Evolutionary conservation across 2,797 vertebrate genomes (phyloP).

Genomic region (Anguilla megastoma): DNA sequence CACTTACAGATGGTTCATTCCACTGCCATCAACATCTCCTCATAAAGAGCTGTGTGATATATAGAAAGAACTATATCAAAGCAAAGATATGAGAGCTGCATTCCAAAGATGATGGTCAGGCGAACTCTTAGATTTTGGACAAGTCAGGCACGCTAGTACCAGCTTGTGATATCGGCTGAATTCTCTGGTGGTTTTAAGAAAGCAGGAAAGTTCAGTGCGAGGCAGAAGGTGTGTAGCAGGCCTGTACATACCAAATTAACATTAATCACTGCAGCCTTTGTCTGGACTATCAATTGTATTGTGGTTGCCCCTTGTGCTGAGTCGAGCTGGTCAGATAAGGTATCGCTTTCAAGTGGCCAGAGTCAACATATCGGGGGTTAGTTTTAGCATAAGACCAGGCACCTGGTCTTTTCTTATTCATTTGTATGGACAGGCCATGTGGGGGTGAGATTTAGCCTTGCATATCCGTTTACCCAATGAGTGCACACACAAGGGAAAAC

Average conservation of each 20-base stretch:
- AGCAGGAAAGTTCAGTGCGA: slow-evolving; percentile 47
- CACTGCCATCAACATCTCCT: slow-evolving; percentile 49
- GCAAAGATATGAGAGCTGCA: slow-evolving; percentile 50
- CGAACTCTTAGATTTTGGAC: slow-evolving; percentile 58
- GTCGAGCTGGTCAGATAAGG: slow-evolving; percentile 30
- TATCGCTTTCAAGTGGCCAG: slow-evolving; percentile 19
- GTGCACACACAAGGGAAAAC: slow-evolving; percentile 33
- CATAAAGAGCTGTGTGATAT: slow-evolving; percentile 46
- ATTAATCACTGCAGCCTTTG: slow-evolving; percentile 44
- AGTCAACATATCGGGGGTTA: neutral
- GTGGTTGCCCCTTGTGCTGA: slow-evolving; percentile 17
- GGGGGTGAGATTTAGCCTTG: neutral
- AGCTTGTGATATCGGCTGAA: slow-evolving; percentile 63
- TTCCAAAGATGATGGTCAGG: slow-evolving; percentile 61
- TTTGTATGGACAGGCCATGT: slow-evolving; percentile 15
- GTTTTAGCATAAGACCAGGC: slow-evolving; percentile 17
- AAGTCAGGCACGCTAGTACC: slow-evolving; percentile 56
- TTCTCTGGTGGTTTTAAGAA: slow-evolving; percentile 42
- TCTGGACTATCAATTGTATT: slow-evolving; percentile 32
- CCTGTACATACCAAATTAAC: slow-evolving; percentile 32
- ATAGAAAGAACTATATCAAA: slow-evolving; percentile 48
- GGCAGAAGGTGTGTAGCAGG: slow-evolving; percentile 37
- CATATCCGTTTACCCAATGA: slow-evolving; percentile 25
- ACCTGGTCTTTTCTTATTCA: slow-evolving; percentile 33
- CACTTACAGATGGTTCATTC: slow-evolving; percentile 61